Evolutionary conservation across 2,888 invertebrate species (phyloP).

Genomic region (Sphaerophoria rueppellii): DNA sequence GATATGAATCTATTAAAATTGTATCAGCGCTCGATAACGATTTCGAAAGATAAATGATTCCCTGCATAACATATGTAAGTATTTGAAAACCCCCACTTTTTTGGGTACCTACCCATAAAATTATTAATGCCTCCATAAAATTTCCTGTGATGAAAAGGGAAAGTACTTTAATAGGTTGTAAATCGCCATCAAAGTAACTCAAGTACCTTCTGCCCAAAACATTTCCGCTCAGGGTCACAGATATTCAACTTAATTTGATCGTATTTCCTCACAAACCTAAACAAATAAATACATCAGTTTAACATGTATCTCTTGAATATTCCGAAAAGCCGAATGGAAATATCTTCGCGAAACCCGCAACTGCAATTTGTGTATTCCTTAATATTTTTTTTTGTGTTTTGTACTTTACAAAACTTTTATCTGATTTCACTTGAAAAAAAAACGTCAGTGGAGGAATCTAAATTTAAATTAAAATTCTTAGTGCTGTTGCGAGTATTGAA

Average conservation of each 20-base stretch:
- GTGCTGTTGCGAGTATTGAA: constrained; percentile 30
- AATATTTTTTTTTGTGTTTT: constrained; percentile 27
- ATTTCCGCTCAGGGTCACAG: constrained; percentile 51
- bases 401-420: constrained; percentile 77
- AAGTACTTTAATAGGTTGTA: constrained; percentile 4
- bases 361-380: constrained; percentile 45
- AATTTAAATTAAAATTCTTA: constrained; percentile 69
- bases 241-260: constrained; percentile 12
- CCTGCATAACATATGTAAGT: too few relatives aligned
- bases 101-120: too few relatives aligned
- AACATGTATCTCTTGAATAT: constrained; percentile 14
- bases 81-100: too few relatives aligned
- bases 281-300: constrained; percentile 54
- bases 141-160: background rate
- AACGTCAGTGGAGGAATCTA: constrained; percentile 71
- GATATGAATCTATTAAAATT: too few relatives aligned
- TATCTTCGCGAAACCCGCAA: constrained; percentile 30
- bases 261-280: constrained; percentile 43
- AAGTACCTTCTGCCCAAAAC: background rate
- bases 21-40: background rate
- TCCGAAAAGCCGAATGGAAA: constrained; percentile 52
- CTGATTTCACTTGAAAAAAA: constrained; percentile 76
- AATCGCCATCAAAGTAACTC: background rate
- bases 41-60: background rate
- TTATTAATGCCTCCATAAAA: background rate